Conservation (phyloP, 2,797 vertebrate species). For the Remorina albescens region DNA sequence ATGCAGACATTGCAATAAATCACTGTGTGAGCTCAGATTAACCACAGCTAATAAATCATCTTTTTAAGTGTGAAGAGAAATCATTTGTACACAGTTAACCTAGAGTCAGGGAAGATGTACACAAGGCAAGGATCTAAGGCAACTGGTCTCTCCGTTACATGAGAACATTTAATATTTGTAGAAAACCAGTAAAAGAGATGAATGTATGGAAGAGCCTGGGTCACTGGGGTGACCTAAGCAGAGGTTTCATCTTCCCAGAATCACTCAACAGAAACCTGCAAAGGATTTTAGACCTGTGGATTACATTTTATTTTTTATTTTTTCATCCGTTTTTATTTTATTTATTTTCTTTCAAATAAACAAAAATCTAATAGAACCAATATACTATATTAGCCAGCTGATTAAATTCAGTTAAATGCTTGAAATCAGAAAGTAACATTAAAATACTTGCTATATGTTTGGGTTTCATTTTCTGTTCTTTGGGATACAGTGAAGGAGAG, state of each 20-base stretch:
- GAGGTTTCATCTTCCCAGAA: background rate
- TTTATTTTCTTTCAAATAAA: background rate
- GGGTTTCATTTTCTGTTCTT: background rate
- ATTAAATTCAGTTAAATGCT: background rate
- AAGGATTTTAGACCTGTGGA: background rate
- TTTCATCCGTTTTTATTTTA: too few species aligned
- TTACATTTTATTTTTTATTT: too few species aligned
- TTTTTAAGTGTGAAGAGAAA: constrained; percentile 1
- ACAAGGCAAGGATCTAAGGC: background rate
- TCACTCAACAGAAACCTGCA: background rate
- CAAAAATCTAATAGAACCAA: background rate
- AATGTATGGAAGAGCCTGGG: background rate
- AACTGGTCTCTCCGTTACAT: background rate
- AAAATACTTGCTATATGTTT: too few species aligned
- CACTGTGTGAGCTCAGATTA: constrained; percentile 18
- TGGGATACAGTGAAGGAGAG: too few species aligned
- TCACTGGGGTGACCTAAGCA: background rate
- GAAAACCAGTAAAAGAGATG: background rate
- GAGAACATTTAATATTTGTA: background rate
- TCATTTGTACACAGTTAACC: background rate
- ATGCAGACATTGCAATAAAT: constrained; percentile 42
- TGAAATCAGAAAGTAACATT: background rate
- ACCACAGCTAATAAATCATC: constrained; percentile 51
- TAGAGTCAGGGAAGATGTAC: background rate
- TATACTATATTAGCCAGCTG: background rate